Evolutionary conservation across 2,113 vertebrate species (phyloP).

Genomic region (Gallinago paraguaiae): DNA sequence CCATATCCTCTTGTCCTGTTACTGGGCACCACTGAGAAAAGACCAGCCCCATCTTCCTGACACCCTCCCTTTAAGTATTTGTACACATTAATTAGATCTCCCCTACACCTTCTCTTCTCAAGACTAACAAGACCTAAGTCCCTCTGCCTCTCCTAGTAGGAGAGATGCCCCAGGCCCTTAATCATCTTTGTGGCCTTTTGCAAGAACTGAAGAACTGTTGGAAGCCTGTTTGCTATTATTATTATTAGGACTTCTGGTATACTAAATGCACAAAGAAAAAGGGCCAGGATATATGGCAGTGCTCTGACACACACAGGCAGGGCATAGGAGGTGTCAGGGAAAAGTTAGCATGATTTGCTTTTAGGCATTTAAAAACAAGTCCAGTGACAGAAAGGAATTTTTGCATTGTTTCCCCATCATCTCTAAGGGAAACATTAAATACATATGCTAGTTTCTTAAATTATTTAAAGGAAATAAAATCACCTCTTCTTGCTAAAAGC

Average conservation of each 20-base stretch:
- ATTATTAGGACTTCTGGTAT: neutral
- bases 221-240: neutral
- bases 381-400: neutral
- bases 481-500: slow-evolving; percentile 15
- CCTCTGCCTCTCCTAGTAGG: too few species aligned
- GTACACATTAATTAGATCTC: too few species aligned
- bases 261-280: neutral
- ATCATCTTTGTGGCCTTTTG: too few species aligned
- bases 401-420: neutral
- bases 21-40: too few species aligned
- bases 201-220: neutral
- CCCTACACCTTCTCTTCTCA: too few species aligned
- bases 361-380: neutral
- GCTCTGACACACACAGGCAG: neutral
- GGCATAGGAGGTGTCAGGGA: neutral
- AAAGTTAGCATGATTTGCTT: neutral
- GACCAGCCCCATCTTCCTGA: too few species aligned
- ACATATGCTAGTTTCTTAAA: slow-evolving; percentile 3
- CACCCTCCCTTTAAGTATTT: too few species aligned
- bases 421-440: slow-evolving; percentile 20
- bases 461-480: slow-evolving; percentile 52
- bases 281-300: neutral
- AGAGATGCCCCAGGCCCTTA: too few species aligned
- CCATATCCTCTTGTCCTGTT: too few species aligned
- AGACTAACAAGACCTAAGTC: too few species aligned